These are phyloP conservation scores for Trematocara caparti DNA, from an alignment of 2,797 vertebrate genomes.

Conservation along the genomic window DNA sequence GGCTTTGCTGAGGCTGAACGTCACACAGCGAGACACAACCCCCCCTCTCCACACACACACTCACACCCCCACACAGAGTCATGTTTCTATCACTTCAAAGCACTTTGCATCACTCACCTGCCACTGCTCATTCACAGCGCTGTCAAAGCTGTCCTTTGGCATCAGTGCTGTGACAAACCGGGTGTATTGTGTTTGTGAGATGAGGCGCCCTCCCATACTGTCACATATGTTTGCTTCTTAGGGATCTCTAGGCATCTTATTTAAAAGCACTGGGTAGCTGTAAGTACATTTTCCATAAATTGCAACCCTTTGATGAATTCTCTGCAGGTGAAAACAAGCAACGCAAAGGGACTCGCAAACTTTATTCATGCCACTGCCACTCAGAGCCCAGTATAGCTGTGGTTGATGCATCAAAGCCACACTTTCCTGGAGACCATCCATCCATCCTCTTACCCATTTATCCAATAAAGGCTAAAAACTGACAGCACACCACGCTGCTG, in stretches of 20 bases:
- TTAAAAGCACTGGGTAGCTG: not conserved
- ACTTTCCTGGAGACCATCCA: not conserved
- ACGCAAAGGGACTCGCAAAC: not conserved
- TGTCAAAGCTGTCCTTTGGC: not conserved
- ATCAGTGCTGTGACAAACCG: not conserved
- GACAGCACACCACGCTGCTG: accelerated
- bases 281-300: not conserved
- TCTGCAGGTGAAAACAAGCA: not conserved
- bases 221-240: not conserved
- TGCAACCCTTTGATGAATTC: not conserved
- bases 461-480: not conserved
- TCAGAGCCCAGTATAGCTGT: not conserved
- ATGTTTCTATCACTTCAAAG: not conserved
- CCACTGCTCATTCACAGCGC: not conserved
- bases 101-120: not conserved
- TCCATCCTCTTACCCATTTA: not conserved
- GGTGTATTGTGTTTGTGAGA: not conserved
- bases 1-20: not conserved
- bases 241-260: not conserved
- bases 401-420: not conserved
- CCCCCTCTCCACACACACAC: not conserved
- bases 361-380: not conserved
- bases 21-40: not conserved
- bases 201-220: not conserved
- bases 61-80: not conserved